Percentiles rank a stretch among this genome's conserved stretches.
Evolutionary conservation across 2,888 invertebrate species (phyloP).

Genomic region (Odiellus spinosus): DNA sequence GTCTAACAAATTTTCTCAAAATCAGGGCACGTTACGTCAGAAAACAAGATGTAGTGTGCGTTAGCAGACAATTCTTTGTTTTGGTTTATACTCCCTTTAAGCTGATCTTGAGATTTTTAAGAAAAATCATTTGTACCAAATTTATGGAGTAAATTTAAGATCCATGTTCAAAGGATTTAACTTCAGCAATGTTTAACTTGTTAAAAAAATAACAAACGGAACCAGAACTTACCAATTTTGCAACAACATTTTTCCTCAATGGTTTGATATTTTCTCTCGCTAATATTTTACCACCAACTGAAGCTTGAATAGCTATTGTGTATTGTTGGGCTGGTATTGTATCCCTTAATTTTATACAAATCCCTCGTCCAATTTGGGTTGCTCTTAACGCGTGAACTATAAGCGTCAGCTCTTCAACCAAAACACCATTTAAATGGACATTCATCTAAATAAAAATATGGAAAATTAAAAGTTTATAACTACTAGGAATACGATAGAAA

Average conservation of each 20-base stretch:
- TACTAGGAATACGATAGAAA: not conserved
- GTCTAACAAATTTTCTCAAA: no score
- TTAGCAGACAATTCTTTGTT: no score
- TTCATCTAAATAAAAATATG: slow-evolving; percentile 43
- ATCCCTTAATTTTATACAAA: slow-evolving; percentile 59
- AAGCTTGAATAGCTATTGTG: slow-evolving; percentile 66
- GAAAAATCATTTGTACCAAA: no score
- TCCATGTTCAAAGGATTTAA: no score
- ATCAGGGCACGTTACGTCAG: no score
- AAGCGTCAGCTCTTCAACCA: slow-evolving; percentile 66
- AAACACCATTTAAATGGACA: slow-evolving; percentile 57
- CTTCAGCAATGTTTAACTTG: no score
- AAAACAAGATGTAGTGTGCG: no score
- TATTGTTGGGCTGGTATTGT: slow-evolving; percentile 78
- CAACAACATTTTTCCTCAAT: slow-evolving; percentile 78
- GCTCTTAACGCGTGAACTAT: slow-evolving; percentile 60
- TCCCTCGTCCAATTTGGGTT: slow-evolving; percentile 43
- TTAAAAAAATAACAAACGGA: no score
- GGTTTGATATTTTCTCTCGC: slow-evolving; percentile 74
- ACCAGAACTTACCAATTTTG: slow-evolving; percentile 76
- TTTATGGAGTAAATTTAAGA: no score
- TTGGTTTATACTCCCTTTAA: no score
- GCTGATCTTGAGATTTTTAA: no score
- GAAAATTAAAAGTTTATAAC: not conserved
- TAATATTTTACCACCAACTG: slow-evolving; percentile 55